Conservation (phyloP, 2,797 vertebrate species). For the Clarias platycephalus region DNA sequence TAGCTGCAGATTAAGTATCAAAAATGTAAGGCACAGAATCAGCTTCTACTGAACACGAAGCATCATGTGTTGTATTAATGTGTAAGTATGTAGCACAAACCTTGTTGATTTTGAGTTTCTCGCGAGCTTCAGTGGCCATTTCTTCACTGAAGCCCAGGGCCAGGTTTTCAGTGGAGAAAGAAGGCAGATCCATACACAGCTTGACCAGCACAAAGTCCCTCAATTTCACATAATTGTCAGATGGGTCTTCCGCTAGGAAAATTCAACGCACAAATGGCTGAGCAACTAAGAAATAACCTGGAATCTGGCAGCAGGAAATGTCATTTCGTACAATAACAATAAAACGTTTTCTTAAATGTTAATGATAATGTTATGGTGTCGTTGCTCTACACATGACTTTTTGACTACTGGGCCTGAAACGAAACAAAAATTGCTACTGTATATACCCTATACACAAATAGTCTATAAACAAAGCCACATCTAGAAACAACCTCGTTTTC, state of each 20-base stretch:
- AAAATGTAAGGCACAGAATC: neutral
- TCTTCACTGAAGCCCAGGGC: conserved; percentile 86
- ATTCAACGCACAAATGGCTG: neutral
- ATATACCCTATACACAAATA: neutral
- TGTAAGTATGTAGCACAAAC: conserved; percentile 65
- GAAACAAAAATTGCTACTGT: neutral
- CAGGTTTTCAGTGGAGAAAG: conserved; percentile 87
- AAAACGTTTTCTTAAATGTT: neutral
- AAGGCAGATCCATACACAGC: conserved; percentile 85
- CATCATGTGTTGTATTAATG: neutral
- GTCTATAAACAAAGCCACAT: neutral
- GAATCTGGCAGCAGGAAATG: neutral
- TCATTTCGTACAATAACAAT: neutral
- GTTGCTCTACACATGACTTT: neutral
- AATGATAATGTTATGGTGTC: too few species aligned
- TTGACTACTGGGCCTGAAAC: neutral
- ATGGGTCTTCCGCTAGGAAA: conserved; percentile 90
- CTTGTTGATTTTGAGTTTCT: conserved; percentile 98
- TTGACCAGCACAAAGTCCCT: conserved; percentile 94
- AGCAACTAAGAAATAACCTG: too few species aligned
- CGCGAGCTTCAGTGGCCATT: conserved; percentile 87
- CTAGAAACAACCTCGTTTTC: neutral
- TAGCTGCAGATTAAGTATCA: neutral
- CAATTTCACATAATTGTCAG: conserved; percentile 93
- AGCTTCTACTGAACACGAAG: neutral